A percentile compares a stretch with the other conserved stretches of the same genome.
Conservation (phyloP, 2,113 vertebrate species). For the Fregata magnificens region DNA sequence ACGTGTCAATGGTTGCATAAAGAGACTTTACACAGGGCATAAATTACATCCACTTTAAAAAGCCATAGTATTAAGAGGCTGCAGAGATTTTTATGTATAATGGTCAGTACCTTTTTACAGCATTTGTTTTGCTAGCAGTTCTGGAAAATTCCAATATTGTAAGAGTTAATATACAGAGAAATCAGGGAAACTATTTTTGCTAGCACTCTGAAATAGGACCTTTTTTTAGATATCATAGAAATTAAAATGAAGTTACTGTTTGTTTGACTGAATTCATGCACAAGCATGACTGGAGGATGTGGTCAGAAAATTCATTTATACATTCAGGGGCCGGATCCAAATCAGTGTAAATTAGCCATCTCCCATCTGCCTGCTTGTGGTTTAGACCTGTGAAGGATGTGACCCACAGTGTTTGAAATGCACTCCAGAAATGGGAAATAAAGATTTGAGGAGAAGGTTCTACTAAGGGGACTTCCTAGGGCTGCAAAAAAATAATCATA, state of each 20-base stretch:
- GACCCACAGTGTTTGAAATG: background rate
- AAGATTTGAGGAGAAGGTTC: background rate
- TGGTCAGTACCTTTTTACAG: background rate
- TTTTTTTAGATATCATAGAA: background rate
- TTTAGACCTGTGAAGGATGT: background rate
- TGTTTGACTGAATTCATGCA: background rate
- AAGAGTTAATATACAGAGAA: background rate
- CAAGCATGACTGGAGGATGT: background rate
- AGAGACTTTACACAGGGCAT: background rate
- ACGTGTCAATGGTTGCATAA: background rate
- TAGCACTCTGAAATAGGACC: background rate
- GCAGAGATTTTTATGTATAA: background rate
- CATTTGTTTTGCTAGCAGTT: background rate
- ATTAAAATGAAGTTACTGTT: conserved; percentile 15
- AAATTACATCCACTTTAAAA: background rate
- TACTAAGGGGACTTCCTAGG: background rate
- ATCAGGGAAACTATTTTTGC: background rate
- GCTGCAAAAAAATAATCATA: background rate
- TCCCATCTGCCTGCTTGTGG: background rate
- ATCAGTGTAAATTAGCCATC: background rate
- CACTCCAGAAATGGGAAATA: background rate
- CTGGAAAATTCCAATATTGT: background rate
- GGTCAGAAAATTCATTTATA: background rate
- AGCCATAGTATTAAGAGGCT: background rate
- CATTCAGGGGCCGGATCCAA: background rate